phyloP scores from a whole-genome alignment of 35 echinoderm and acorn worm species.

The Diadema setosum region DNA sequence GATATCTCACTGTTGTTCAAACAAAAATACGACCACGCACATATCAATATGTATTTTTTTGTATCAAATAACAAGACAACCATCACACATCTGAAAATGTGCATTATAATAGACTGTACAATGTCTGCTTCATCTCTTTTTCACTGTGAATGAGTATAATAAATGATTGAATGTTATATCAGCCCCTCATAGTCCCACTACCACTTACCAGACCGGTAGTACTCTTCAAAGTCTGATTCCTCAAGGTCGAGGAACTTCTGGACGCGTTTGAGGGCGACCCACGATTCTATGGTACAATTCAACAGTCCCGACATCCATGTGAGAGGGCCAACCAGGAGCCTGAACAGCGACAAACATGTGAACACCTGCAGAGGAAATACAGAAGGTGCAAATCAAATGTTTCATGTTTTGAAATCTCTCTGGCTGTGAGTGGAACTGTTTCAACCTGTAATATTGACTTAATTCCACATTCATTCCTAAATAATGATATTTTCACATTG shows the following conservation, averaged over 20 bases:
- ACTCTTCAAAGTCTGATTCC: slow-evolving; percentile 42
- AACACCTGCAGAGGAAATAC: slow-evolving; percentile 56
- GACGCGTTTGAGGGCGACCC: slow-evolving; percentile 68
- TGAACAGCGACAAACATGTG: slow-evolving; percentile 77
- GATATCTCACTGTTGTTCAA: too few relatives aligned
- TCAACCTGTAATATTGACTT: background rate
- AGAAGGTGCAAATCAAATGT: background rate
- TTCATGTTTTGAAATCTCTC: background rate
- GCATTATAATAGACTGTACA: too few relatives aligned
- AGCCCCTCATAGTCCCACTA: too few relatives aligned
- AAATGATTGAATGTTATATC: too few relatives aligned
- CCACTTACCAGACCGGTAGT: slow-evolving; percentile 58
- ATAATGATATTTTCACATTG: too few relatives aligned
- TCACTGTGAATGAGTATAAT: too few relatives aligned
- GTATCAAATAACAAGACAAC: too few relatives aligned
- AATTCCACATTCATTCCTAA: background rate
- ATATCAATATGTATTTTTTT: too few relatives aligned
- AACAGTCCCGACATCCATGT: slow-evolving; percentile 73
- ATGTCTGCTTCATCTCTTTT: too few relatives aligned
- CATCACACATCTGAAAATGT: too few relatives aligned
- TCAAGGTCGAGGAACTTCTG: slow-evolving; percentile 61
- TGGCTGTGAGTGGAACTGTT: background rate
- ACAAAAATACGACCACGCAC: too few relatives aligned
- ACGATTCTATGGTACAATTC: slow-evolving; percentile 67
- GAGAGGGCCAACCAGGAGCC: slow-evolving; percentile 76